Base-by-base conservation (phyloP, 2,797 vertebrate genomes). In the Yasuhikotakia modesta region DNA sequence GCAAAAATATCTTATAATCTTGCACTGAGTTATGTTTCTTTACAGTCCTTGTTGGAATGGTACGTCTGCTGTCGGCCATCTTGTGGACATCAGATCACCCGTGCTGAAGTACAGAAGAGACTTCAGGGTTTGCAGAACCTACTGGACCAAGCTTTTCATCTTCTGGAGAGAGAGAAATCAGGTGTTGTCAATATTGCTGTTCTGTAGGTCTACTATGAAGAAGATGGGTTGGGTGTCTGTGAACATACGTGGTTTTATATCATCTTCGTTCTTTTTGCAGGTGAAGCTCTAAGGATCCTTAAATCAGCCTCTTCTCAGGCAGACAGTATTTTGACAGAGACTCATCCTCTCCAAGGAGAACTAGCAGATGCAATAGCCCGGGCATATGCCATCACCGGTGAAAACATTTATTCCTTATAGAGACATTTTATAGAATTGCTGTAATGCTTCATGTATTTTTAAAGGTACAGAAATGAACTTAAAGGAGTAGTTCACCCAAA, bases 361-460 rank as follows among this genome's bases (percentile, higher is more conserved):
- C 86, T 98, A 13, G 92, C 92, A 22, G 98, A 99, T 75, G 81
- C 85, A 46, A 90, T 90, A 60, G 96, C 97, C n/a, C 94, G 92
- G 85, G 92, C 93, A 0, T 92, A 93, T 11, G 96, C 94, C 10
- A 88, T 91, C 35, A 88, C 90, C 86, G 96, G 97, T 99, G 92
- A 76, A 87, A 30, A 52, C 55, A 24, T 7, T 22, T 8, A 13
- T 12, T 12, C 6, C 53, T 22, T 5, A 63, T 45, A 5, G 13
- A 68, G 17, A n/a, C 1, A n/a, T 6, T 68, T 10, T 39, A 53
- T 55, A 39, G 48, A 27, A n/a, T 21, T 45, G 16, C 14, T 43
- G 39, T 8, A 24, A 39, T 45, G 32, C 14, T 12, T 48, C 13
- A 8, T 16, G 22, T 21, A 11, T 21, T 21, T 22, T 30, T 5